Evolutionary conservation across 2,113 vertebrate genomes (phyloP).

Genomic region (Triplophysa dalaica): DNA sequence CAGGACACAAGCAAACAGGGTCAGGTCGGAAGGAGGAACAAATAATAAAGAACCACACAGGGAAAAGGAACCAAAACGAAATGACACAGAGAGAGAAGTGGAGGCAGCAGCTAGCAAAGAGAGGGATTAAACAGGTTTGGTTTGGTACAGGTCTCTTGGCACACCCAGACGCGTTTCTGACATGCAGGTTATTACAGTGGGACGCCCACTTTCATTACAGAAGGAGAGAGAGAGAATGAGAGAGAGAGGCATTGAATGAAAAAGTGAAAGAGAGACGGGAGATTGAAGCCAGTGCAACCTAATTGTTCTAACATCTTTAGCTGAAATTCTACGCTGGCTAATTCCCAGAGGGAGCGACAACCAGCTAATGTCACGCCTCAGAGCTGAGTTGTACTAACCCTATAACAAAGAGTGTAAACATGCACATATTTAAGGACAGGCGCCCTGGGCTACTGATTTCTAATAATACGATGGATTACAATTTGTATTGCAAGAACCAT

Average conservation of each 20-base stretch:
- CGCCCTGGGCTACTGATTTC: not conserved
- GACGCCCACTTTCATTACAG: conserved; percentile 48
- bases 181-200: conserved; percentile 76
- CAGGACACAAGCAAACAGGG: conserved; percentile 81
- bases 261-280: conserved; percentile 53
- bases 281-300: conserved; percentile 65
- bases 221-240: conserved; percentile 48
- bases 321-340: not conserved
- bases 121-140: conserved; percentile 66
- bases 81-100: conserved; percentile 71
- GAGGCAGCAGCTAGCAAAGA: conserved; percentile 77
- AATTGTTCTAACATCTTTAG: conserved; percentile 38
- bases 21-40: conserved; percentile 63
- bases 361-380: conserved; percentile 7
- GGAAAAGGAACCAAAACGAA: conserved; percentile 58
- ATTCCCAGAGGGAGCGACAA: conserved; percentile 1
- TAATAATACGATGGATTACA: not conserved
- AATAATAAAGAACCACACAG: conserved; percentile 72
- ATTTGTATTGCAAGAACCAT: not conserved
- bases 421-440: not conserved
- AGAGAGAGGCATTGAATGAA: not conserved
- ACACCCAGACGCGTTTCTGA: conserved; percentile 52
- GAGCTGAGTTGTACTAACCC: not conserved
- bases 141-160: conserved; percentile 45
- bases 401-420: not conserved